These are phyloP conservation scores for Bubo scandiacus DNA, from an alignment of 2,113 vertebrate genomes.

Conservation along the genomic window DNA sequence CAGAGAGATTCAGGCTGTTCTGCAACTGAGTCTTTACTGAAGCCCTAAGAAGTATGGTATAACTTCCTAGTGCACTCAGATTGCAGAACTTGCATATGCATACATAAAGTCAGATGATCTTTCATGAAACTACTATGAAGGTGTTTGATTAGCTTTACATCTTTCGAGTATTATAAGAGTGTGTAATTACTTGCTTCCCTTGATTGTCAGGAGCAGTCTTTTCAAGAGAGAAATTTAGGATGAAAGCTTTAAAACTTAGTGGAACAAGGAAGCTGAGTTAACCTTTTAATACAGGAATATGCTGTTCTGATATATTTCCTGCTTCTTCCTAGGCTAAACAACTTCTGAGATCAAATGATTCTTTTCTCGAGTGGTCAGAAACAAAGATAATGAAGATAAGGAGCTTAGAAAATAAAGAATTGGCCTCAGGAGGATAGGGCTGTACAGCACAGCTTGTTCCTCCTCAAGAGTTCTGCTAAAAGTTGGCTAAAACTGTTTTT, in stretches of 20 bases:
- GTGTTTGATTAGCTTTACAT: neutral
- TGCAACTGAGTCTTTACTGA: neutral
- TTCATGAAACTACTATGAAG: neutral
- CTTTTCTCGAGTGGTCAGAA: neutral
- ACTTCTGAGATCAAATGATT: neutral
- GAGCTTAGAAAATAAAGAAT: neutral
- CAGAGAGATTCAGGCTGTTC: neutral
- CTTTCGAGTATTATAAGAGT: neutral
- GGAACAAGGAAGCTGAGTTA: neutral
- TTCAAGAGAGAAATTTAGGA: neutral
- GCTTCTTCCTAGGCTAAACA: neutral
- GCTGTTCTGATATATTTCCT: neutral
- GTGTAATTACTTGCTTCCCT: neutral
- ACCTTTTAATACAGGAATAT: neutral
- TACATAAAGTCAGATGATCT: neutral
- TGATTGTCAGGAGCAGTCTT: neutral
- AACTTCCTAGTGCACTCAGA: neutral
- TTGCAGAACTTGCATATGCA: neutral
- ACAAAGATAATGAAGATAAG: neutral
- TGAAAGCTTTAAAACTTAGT: neutral
- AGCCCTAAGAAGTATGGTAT: neutral
- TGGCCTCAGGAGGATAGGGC: neutral
- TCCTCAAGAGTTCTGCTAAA: neutral
- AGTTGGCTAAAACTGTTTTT: neutral
- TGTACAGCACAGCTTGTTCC: neutral